phyloP scores from a whole-genome alignment of 2,888 invertebrate species.

The Metallyticus violacea region DNA sequence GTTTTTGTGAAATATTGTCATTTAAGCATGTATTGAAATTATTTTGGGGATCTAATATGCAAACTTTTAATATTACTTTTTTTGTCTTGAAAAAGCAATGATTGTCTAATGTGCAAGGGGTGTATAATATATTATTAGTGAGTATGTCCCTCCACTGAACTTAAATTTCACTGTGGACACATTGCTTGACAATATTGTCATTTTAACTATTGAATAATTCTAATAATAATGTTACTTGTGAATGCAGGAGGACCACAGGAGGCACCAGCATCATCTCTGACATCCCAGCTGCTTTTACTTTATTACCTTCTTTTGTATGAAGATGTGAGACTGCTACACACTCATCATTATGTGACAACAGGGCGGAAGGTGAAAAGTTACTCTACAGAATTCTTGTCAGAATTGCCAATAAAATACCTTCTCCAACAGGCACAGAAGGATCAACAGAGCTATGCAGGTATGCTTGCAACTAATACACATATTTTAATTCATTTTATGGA shows the following conservation, averaged over 20 bases:
- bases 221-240: neutral
- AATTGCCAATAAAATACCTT: constrained; percentile 90
- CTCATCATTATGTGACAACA: constrained; percentile 62
- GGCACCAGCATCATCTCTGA: constrained; percentile 53
- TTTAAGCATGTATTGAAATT: no score
- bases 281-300: constrained; percentile 83
- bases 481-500: no score
- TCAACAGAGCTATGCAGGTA: constrained; percentile 78
- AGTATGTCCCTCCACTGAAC: no score
- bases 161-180: no score
- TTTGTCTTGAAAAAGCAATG: no score
- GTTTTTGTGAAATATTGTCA: no score
- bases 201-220: neutral
- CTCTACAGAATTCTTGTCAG: constrained; percentile 81
- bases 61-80: no score
- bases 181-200: neutral
- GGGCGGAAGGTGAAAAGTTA: constrained; percentile 79
- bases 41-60: no score
- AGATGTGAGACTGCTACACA: constrained; percentile 75
- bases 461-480: no score
- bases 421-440: constrained; percentile 90
- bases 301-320: constrained; percentile 92
- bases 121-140: no score
- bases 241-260: neutral
- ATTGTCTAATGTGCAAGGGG: no score